Base-by-base conservation (phyloP, 2,113 vertebrate genomes). In the Oplegnathus fasciatus region DNA sequence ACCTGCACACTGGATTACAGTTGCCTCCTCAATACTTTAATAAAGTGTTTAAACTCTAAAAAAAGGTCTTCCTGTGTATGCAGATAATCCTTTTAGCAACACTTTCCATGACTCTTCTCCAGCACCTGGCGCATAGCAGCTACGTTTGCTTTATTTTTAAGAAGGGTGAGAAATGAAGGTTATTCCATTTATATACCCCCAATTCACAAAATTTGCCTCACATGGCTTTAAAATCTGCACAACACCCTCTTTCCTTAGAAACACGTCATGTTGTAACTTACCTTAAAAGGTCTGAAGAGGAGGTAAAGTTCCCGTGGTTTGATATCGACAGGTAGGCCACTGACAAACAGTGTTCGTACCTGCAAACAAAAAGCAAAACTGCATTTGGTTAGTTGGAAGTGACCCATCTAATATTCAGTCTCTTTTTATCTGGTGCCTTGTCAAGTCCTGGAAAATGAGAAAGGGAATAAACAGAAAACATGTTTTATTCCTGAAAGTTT, bases 251-350 rank as follows among this genome's bases (percentile, higher is more conserved):
- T 62, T 71, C 48, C 37, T 48, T 5, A 11, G 3, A 62, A 40
- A 62, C 1, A 1, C 0, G 8, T 67, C 37, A 54, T 15, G 44
- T 24, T 11, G 40, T 9, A 18, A 70, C 95, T 95, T 91, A 98
- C 98, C 97, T 99, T 99, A 90, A 99, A 99, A 0, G 98, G 98
- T 94, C 98, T 96, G 92, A 99, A 99, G 60, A 99, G 97, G 73
- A 99, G 96, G 90, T 99, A 99, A 48, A 99, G 97, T 86, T 99
- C 98, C 92, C 98, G 96, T 71, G 98, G 98, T 87, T 99, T 99
- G 94, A 99, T 98, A 78, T 99, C 98, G 81, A 98, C 97, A 9
- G 98, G 98, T 71, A 99, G 96, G 40, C 98, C 98, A 89, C 98
- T 99, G 94, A 99, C 98, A 86, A 99, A 99, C 75, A 99, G 96